These are phyloP conservation scores for Caenorhabditis japonica DNA, from an alignment of 2,888 invertebrate genomes.

Conservation along the genomic window DNA sequence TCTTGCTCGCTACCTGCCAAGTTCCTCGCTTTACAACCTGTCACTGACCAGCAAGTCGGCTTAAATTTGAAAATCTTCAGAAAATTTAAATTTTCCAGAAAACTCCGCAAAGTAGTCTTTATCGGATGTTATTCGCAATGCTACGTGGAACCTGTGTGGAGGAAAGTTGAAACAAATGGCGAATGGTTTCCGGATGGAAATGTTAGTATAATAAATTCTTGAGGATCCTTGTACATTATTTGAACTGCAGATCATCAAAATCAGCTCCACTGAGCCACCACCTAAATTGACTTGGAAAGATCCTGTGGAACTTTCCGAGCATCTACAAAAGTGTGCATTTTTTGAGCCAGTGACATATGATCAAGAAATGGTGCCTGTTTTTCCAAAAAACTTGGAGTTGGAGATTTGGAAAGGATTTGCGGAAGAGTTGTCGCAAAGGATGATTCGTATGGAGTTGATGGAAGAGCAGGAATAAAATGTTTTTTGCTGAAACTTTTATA, in stretches of 20 bases:
- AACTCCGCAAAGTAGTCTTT: slow-evolving; percentile 35
- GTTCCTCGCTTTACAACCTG: slow-evolving; percentile 46
- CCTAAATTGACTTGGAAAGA: slow-evolving; percentile 20
- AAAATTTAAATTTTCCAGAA: no score
- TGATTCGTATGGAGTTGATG: slow-evolving; percentile 10
- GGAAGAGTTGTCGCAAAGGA: slow-evolving; percentile 9
- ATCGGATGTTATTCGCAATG: slow-evolving; percentile 12
- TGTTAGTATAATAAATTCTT: slow-evolving; percentile 15
- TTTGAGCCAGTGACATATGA: slow-evolving; percentile 13
- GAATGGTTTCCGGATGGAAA: slow-evolving; percentile 17
- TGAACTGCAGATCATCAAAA: slow-evolving; percentile 30
- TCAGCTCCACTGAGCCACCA: slow-evolving; percentile 26
- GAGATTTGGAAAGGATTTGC: slow-evolving; percentile 35
- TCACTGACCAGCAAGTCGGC: slow-evolving; percentile 41
- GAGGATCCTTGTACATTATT: not conserved
- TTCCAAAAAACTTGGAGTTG: slow-evolving; percentile 14
- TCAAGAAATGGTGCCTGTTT: slow-evolving; percentile 21
- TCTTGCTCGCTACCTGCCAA: slow-evolving; percentile 40
- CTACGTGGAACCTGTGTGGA: slow-evolving; percentile 49
- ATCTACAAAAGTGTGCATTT: slow-evolving; percentile 15
- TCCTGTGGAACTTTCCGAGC: slow-evolving; percentile 21
- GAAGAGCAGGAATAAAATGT: not conserved
- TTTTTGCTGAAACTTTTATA: no score
- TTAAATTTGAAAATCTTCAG: no score
- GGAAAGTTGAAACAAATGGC: slow-evolving; percentile 15